Evolutionary conservation across 2,888 invertebrate species (phyloP), one percentile per base, ranked within the genome.

Genomic region (Halocaridina rubra): DNA sequence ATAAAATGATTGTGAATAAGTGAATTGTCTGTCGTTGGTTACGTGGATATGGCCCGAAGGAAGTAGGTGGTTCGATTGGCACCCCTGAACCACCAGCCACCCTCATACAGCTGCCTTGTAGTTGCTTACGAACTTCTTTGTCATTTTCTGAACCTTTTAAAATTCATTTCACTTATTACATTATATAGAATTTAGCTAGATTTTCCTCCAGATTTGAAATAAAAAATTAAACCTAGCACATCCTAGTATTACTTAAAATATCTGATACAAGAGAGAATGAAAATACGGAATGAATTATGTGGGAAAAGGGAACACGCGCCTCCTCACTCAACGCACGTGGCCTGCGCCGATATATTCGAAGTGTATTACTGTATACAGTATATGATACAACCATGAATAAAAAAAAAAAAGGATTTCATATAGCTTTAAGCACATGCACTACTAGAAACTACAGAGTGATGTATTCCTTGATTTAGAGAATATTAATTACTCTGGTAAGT

Each of bases 311-410:
- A 32, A 61, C 76, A 77, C 76, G 76, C 69, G 69, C 69, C 69
- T 59, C 57, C 30, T 22, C n/a, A n/a, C n/a, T n/a, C n/a, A 39
- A 59, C 16, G 61, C 82, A 84, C 82, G 82, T 77, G 82, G 77
- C 82, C 69, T 78, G 82, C 82, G 82, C 82, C 77, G 39, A 39
- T 10, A 67, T 78, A 46, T 84, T 84, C 78, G 82, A 84, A 84
- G 72, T 84, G 77, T 77, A 84, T 78, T 53, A 72, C 82, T 53
- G n/a, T n/a, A n/a, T n/a, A n/a, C n/a, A n/a, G n/a, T n/a, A n/a
- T n/a, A n/a, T n/a, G n/a, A n/a, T n/a, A n/a, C n/a, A n/a, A n/a
- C n/a, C n/a, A n/a, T n/a, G n/a, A n/a, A n/a, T n/a, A n/a, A n/a
- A n/a, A n/a, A n/a, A n/a, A n/a, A n/a, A n/a, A n/a, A n/a, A n/a